Base-by-base conservation (phyloP, 2,888 invertebrate species). In the Leptinotarsa juncta region DNA sequence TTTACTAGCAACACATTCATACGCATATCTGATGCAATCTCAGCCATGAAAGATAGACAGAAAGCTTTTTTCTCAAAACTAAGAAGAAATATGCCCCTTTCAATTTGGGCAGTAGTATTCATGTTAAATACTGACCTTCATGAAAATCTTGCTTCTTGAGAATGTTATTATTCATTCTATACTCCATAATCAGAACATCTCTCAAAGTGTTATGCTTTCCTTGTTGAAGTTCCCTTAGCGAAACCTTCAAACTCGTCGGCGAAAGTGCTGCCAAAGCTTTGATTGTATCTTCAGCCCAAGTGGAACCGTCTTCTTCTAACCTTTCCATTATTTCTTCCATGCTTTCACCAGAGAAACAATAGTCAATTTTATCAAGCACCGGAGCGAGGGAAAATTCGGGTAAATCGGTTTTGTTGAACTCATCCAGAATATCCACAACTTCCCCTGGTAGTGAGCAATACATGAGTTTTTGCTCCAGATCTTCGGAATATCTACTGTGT, bases 161-260 rank as follows among this genome's bases (percentile, higher is more conserved):
- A 88, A 91, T 90, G 26, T 91, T 90, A 81, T 90, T 90, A 4
- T 92, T 94, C 72, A 98, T 87, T 77, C 97, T 91, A 87, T 94
- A 97, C 88, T 99, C 99, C 94, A 97, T 96, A 83, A 92, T 90
- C 15, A 99, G 90, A 85, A 96, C 96, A 82, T 98, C 96, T 26
- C 92, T 90, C 75, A 99, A 90, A 65, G 91, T 93, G 82, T 95
- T 88, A 72, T 91, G 91, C 0, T 91, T 90, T 7, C 98, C 98
- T 76, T 92, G 90, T 79, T 94, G 92, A 69, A 99, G 85, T 78
- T 95, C 93, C 62, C 92, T 91, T 75, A 95, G 90, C 0, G 97
- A 94, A 1, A 99, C 91, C 90, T 97, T 98, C 83, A 99, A 88
- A 3, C 98, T 95, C 1, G 96, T 95, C 0, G 99, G 99, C 0